Conservation (phyloP, 2,888 invertebrate species). For the Bombylius major region DNA sequence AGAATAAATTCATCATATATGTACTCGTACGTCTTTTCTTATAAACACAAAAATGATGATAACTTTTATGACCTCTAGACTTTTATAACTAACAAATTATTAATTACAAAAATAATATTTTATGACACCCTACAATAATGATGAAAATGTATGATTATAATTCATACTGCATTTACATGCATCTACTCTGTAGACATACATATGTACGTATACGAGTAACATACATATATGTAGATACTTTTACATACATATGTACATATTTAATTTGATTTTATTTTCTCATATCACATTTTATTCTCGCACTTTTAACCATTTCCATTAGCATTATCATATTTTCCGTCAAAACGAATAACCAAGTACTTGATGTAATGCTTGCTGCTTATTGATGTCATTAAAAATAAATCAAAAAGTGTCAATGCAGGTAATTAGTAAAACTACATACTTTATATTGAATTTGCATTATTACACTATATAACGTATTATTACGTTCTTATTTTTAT, state of each 20-base stretch:
- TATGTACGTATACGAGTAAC: neutral
- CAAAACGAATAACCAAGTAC: neutral
- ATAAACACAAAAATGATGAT: too few species aligned
- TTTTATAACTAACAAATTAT: neutral
- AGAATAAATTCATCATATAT: neutral
- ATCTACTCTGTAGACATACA: neutral
- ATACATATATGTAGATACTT: neutral
- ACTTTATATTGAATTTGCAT: too few species aligned
- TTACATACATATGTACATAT: neutral
- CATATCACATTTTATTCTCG: neutral
- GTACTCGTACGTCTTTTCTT: too few species aligned
- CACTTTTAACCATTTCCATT: neutral
- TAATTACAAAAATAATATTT: neutral
- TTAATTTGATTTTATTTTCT: neutral
- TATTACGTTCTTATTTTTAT: too few species aligned
- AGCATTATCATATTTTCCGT: neutral
- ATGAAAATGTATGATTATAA: too few species aligned
- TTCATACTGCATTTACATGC: too few species aligned
- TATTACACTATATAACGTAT: too few species aligned
- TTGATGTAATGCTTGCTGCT: neutral
- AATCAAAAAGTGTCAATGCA: constrained; percentile 5
- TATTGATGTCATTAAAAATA: constrained; percentile 1
- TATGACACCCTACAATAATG: neutral
- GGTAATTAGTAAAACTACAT: neutral
- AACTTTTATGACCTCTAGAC: too few species aligned